phyloP scores from a whole-genome alignment of 2,888 invertebrate species.

The Cephus pygmeus region DNA sequence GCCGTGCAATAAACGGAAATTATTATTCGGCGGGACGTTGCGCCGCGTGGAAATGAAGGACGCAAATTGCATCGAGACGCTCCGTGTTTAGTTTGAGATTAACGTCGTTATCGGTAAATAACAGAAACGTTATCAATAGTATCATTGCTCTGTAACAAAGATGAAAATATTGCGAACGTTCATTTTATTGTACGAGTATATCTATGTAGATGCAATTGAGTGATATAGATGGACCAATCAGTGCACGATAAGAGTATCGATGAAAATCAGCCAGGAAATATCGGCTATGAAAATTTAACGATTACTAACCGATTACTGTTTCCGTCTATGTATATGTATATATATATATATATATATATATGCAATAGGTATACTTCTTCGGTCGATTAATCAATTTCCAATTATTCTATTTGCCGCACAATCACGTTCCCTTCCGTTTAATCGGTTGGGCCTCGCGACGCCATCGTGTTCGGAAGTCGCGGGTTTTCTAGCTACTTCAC shows the following conservation, averaged over 20 bases:
- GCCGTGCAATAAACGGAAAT: not conserved
- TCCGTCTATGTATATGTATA: not conserved
- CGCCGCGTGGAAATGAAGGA: not conserved
- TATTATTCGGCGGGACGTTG: not conserved
- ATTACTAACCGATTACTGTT: not conserved
- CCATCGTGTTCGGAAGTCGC: not conserved
- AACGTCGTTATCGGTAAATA: no score
- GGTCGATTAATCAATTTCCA: not conserved
- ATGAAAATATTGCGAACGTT: not conserved
- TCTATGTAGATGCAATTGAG: not conserved
- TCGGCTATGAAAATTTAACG: not conserved
- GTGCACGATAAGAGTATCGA: not conserved
- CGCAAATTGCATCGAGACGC: not conserved
- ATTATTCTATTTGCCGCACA: not conserved
- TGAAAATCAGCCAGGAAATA: not conserved
- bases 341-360: not conserved
- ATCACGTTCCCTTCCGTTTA: not conserved
- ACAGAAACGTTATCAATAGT: not conserved
- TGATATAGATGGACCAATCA: not conserved
- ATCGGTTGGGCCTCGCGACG: not conserved
- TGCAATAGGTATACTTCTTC: not conserved
- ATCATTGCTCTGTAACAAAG: not conserved
- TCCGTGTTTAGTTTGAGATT: not conserved
- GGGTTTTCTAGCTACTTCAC: not conserved
- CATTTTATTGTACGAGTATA: not conserved